A percentile compares a stretch with the other conserved stretches of the same genome.
These are phyloP conservation scores for Ormyrus pomaceus DNA, from an alignment of 2,888 invertebrate species.

Conservation along the genomic window DNA sequence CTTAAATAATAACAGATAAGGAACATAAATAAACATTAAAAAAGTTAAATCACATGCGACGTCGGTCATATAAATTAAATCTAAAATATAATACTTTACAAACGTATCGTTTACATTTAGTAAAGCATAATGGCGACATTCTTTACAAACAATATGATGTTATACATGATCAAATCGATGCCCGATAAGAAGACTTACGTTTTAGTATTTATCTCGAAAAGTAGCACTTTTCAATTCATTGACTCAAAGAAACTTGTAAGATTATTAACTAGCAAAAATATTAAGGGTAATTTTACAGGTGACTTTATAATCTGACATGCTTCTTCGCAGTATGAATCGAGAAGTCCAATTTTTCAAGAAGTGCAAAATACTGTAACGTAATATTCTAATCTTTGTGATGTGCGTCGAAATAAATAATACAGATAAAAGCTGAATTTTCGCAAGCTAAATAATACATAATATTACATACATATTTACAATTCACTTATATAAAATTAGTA, in stretches of 20 bases:
- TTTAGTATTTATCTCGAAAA: too few relatives aligned
- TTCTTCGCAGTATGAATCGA: too few relatives aligned
- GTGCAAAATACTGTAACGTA: background rate
- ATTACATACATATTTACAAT: conserved; percentile 44
- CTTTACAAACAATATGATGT: background rate
- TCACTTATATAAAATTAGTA: conserved; percentile 13
- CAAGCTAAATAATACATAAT: background rate
- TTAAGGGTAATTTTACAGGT: too few relatives aligned
- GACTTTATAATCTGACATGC: too few relatives aligned
- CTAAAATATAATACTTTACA: conserved; percentile 18
- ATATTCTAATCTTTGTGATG: background rate
- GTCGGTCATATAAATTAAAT: conserved; percentile 23
- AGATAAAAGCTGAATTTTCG: conserved; percentile 3
- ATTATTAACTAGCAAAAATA: too few relatives aligned
- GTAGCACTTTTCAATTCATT: too few relatives aligned
- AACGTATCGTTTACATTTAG: conserved; percentile 11
- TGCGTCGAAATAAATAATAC: background rate
- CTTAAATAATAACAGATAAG: conserved; percentile 12
- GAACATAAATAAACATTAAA: conserved; percentile 37
- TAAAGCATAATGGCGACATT: conserved; percentile 21
- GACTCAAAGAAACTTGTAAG: too few relatives aligned
- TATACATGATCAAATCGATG: background rate
- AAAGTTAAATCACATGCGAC: conserved; percentile 17
- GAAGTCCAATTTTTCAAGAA: background rate
- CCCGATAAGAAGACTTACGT: too few relatives aligned